Evolutionary conservation across 1,140 invertebrate species (phyloP), one percentile per base, ranked within the genome.

Genomic region (Drosophila sproati): DNA sequence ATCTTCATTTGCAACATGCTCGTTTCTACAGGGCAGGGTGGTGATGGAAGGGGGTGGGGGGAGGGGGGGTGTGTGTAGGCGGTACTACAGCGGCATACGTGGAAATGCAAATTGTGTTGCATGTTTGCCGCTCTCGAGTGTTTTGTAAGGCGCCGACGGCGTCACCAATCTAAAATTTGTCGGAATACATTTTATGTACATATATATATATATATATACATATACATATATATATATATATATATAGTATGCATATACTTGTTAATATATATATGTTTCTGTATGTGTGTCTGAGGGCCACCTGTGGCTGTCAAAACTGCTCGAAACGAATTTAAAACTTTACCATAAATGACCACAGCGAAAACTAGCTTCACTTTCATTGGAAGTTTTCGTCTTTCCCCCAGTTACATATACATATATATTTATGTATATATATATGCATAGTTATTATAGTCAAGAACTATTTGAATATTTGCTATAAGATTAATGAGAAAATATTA

Each of bases 101-200:
- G 43, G 34, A 59, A 75, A 76, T 76, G 73, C 73, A 76, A 76
- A 76, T 76, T 59, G 60, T 71, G 67, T 64, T 76, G 73, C 73
- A 76, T 76, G 73, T 72, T 76, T 50, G 69, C 55, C 68, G 61
- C 60, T 76, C 57, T 54, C 64, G 29, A 76, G 68, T 60, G 73
- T 76, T 72, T 76, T 72, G 73, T 66, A 76, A 76, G 73, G 69
- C 67, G 73, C 73, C 73, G 67, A 70, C 67, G 50, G 57, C 54
- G 35, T 50, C 63, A 41, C 51, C 50, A 74, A 73, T 61, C 57
- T 61, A 31, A 61, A 68, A 74, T 74, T 69, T 74, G 57, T 70
- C 59, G 67, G 43, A 62, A 70, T 62, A 70, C 61, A 37, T 45
- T 50, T 20, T 52, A 43, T 54, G 20, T 45, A 34, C 34, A 51